Conservation (phyloP, 2,888 invertebrate species). For the Trilocha varians region DNA sequence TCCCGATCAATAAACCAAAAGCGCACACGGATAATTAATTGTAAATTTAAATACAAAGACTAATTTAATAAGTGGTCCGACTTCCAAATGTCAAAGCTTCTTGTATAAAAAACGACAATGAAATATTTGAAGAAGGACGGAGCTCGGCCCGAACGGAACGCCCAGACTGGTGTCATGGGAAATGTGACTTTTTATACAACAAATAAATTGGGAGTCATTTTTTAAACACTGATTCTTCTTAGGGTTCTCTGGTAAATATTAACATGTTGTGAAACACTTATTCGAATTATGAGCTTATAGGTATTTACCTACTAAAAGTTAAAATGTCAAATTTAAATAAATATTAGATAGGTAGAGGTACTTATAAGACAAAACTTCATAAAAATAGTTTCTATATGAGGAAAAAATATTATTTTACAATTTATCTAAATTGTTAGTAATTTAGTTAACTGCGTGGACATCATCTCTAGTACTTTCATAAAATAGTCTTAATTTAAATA, state of each 20-base stretch:
- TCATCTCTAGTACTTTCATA: no score
- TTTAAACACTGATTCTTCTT: constrained; percentile 30
- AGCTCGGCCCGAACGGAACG: constrained; percentile 42
- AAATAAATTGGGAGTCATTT: constrained; percentile 72
- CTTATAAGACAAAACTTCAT: no score
- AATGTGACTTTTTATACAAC: constrained; percentile 60
- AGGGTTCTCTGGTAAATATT: constrained; percentile 1
- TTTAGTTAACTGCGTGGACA: no score
- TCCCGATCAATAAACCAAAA: constrained; percentile 23
- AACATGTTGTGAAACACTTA: no score
- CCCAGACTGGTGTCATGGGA: constrained; percentile 63
- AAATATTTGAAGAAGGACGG: constrained; percentile 57
- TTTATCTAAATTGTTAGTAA: no score
- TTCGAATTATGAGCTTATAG: no score
- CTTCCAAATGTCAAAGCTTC: constrained; percentile 65
- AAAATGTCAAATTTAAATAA: no score
- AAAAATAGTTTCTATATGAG: no score
- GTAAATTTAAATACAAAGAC: constrained; percentile 71
- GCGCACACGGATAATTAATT: constrained; percentile 54
- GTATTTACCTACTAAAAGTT: no score
- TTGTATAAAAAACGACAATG: constrained; percentile 59
- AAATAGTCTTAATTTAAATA: no score
- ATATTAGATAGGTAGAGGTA: no score
- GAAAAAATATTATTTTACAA: no score
- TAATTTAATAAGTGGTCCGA: constrained; percentile 71